Percentiles rank a stretch among this genome's conserved stretches.
These are phyloP conservation scores for Neotragus pygmaeus DNA, from an alignment of 2,113 vertebrate species.

Conservation along the genomic window DNA sequence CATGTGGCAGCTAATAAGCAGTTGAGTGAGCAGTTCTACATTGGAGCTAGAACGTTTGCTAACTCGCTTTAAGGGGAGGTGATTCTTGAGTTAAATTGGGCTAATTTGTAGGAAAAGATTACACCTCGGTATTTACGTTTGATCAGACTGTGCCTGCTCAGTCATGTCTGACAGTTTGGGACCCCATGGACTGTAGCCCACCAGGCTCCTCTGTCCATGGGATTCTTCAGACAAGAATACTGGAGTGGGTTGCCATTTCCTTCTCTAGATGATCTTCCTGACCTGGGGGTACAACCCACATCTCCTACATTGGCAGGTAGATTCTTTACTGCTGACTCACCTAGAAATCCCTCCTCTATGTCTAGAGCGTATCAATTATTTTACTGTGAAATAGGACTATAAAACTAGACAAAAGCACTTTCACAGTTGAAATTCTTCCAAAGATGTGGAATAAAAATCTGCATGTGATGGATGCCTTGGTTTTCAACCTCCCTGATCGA, in stretches of 20 bases:
- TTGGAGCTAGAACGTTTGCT: neutral
- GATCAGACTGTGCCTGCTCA: neutral
- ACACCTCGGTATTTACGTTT: neutral
- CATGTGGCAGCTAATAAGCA: neutral
- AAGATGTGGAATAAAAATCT: neutral
- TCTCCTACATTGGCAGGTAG: neutral
- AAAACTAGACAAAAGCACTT: neutral
- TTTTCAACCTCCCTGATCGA: neutral
- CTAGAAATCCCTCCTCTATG: neutral
- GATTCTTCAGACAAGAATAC: neutral
- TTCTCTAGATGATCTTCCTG: neutral
- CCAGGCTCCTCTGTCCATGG: neutral
- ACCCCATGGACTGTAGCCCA: neutral
- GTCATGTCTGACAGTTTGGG: neutral
- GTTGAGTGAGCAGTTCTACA: slow-evolving; percentile 34
- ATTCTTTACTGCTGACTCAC: neutral
- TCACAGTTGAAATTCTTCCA: neutral
- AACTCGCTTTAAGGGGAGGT: neutral
- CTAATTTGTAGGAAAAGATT: neutral
- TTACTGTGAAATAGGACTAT: neutral
- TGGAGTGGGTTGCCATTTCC: neutral
- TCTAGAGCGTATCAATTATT: neutral
- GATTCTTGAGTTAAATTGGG: neutral
- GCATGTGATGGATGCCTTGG: neutral
- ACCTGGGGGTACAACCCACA: neutral